These are phyloP conservation scores for Brachyistius frenatus DNA, from an alignment of 2,113 vertebrate species.

Conservation along the genomic window DNA sequence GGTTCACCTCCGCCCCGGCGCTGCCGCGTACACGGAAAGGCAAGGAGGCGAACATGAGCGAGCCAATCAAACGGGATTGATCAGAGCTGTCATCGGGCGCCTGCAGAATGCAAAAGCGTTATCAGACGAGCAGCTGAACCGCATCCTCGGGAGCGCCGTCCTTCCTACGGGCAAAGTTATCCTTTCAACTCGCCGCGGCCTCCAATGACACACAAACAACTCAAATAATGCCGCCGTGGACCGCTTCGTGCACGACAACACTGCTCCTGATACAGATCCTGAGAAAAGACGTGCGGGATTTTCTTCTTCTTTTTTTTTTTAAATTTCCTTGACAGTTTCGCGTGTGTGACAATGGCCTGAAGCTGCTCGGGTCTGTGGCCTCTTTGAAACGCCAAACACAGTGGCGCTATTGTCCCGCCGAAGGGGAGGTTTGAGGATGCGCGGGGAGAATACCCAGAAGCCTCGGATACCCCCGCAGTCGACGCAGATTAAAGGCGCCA, in stretches of 20 bases:
- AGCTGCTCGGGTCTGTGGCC: slow-evolving; percentile 31
- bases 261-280: too few relatives aligned
- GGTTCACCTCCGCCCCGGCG: slow-evolving; percentile 55
- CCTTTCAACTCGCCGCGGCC: slow-evolving; percentile 75
- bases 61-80: slow-evolving; percentile 72
- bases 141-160: slow-evolving; percentile 70
- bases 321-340: background rate
- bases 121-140: slow-evolving; percentile 75
- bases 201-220: slow-evolving; percentile 76
- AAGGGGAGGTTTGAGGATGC: slow-evolving; percentile 68
- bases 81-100: slow-evolving; percentile 71
- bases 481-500: slow-evolving; percentile 79
- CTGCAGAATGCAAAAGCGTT: slow-evolving; percentile 80
- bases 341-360: slow-evolving; percentile 12
- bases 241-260: slow-evolving; percentile 14
- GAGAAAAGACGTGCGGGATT: too few relatives aligned
- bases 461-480: slow-evolving; percentile 62
- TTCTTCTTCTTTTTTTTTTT: background rate
- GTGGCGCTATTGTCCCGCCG: slow-evolving; percentile 71
- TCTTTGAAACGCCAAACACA: slow-evolving; percentile 55
- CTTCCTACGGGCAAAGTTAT: slow-evolving; percentile 86
- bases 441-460: slow-evolving; percentile 70
- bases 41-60: slow-evolving; percentile 69
- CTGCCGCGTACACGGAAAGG: slow-evolving; percentile 35
- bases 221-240: slow-evolving; percentile 58